A percentile compares a stretch with the other conserved stretches of the same genome.
Evolutionary conservation across 1,140 invertebrate genomes (phyloP).

Genomic region (Pogonomyrmex californicus): DNA sequence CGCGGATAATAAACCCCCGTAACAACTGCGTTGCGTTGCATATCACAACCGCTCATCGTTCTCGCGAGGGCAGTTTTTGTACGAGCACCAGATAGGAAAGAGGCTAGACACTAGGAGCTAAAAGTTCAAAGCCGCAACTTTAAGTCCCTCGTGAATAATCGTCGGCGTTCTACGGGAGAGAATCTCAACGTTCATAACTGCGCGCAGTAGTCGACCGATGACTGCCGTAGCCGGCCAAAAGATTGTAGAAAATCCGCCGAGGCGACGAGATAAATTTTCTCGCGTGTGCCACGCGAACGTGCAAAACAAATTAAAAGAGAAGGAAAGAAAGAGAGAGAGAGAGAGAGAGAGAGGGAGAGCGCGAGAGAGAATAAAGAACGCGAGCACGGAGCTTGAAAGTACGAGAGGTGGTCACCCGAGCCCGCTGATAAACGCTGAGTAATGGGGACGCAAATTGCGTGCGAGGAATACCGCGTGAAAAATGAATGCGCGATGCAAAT

Average conservation of each 20-base stretch:
- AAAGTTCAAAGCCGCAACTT: constrained; percentile 43
- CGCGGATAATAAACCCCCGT: constrained; percentile 25
- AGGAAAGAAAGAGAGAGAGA: neutral
- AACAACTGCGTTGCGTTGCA: neutral
- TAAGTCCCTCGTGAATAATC: constrained; percentile 48
- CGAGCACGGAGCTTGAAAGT: neutral
- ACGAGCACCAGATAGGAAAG: constrained; percentile 20
- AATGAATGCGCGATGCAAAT: constrained; percentile 67
- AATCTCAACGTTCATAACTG: constrained; percentile 41
- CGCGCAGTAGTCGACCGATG: constrained; percentile 21
- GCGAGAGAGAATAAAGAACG: neutral
- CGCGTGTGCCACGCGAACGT: constrained; percentile 45
- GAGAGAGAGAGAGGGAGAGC: neutral
- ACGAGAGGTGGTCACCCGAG: constrained; percentile 29
- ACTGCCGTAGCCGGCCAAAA: constrained; percentile 18
- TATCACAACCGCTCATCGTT: constrained; percentile 14
- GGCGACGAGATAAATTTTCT: constrained; percentile 62
- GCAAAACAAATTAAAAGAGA: constrained; percentile 53
- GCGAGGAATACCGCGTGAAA: constrained; percentile 58
- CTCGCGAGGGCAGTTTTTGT: constrained; percentile 49
- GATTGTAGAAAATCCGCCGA: constrained; percentile 58
- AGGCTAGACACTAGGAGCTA: constrained; percentile 15
- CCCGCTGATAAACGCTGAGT: constrained; percentile 74
- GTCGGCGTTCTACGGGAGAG: neutral
- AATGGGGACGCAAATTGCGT: constrained; percentile 73